phyloP scores from a whole-genome alignment of 2,113 vertebrate genomes.

The Charadrius vociferus region DNA sequence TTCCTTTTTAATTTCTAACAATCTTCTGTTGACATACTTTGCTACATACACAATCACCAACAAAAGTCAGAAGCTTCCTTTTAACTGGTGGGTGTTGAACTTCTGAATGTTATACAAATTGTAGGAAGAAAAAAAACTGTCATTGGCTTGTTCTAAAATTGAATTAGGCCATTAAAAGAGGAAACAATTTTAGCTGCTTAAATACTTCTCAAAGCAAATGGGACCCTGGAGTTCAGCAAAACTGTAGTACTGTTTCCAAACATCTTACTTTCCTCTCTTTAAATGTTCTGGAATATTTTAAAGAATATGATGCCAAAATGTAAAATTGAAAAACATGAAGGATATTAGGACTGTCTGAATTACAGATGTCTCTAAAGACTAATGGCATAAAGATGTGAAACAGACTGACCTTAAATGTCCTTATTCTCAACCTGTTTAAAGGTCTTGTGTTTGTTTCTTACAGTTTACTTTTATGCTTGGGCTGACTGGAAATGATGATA shows the following conservation, averaged over 20 bases:
- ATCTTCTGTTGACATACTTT: background rate
- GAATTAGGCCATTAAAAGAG: conserved; percentile 59
- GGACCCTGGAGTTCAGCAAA: conserved; percentile 33
- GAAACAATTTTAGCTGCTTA: conserved; percentile 33
- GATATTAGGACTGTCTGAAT: conserved; percentile 73
- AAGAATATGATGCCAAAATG: conserved; percentile 58
- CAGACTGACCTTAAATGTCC: conserved; percentile 64
- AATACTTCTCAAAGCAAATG: conserved; percentile 49
- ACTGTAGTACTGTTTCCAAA: conserved; percentile 49
- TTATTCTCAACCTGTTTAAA: background rate
- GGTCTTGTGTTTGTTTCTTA: background rate
- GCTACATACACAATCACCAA: background rate
- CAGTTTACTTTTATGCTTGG: background rate
- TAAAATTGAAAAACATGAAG: conserved; percentile 72
- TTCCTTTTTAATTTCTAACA: background rate
- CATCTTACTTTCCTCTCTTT: conserved; percentile 38
- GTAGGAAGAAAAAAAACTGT: background rate
- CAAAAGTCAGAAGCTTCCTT: conserved; percentile 17
- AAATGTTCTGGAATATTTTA: conserved; percentile 57
- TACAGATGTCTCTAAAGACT: conserved; percentile 72
- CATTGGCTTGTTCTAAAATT: conserved; percentile 43
- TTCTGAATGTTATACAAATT: conserved; percentile 37
- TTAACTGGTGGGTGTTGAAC: conserved; percentile 7
- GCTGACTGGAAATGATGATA: background rate
- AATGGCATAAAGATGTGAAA: conserved; percentile 69